Evolutionary conservation across 2,888 invertebrate species (phyloP).

Genomic region (Eumerus sabulonum): DNA sequence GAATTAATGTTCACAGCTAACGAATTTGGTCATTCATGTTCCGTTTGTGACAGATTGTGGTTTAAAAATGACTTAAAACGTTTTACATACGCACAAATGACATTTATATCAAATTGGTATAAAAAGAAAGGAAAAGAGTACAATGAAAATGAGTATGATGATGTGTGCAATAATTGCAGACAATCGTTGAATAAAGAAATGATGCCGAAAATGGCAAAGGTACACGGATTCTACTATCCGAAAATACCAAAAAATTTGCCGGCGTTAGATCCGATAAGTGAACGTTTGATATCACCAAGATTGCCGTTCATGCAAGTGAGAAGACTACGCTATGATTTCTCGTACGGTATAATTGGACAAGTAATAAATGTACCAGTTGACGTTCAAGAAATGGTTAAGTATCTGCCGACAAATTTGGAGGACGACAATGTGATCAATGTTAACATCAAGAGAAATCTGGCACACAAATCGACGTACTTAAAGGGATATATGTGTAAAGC

Average conservation of each 20-base stretch:
- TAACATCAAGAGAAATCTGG: background rate
- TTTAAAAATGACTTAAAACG: too few relatives aligned
- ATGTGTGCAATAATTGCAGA: too few relatives aligned
- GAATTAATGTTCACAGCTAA: too few relatives aligned
- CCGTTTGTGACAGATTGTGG: too few relatives aligned
- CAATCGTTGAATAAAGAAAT: too few relatives aligned
- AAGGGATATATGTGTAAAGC: background rate
- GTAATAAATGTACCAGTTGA: background rate
- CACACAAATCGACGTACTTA: background rate
- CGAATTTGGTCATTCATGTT: too few relatives aligned
- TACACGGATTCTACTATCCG: background rate
- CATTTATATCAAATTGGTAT: too few relatives aligned
- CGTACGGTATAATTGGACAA: background rate
- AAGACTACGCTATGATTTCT: background rate
- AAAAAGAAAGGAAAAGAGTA: too few relatives aligned
- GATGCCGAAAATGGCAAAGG: background rate
- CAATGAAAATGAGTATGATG: too few relatives aligned
- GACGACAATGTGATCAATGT: background rate
- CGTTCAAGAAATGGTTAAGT: background rate
- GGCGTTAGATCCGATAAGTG: background rate
- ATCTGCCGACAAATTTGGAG: background rate
- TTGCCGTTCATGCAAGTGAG: background rate
- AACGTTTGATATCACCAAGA: background rate
- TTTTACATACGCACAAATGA: too few relatives aligned
- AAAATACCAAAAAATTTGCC: background rate